phyloP scores from a whole-genome alignment of 2,113 vertebrate species.

The Austrofundulus limnaeus region DNA sequence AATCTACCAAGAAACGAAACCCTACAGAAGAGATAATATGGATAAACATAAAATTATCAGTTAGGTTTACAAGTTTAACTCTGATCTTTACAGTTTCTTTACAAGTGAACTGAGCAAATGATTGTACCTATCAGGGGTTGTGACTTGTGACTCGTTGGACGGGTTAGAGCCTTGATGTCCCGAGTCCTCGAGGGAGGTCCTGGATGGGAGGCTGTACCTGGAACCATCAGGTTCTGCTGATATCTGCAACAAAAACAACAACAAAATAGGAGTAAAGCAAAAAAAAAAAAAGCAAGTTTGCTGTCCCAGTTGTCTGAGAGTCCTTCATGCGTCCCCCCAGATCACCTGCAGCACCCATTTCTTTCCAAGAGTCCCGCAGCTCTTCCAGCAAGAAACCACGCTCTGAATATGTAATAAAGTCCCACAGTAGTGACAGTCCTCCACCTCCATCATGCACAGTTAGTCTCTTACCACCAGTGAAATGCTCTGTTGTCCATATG shows the following conservation, averaged over 20 bases:
- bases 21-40: conserved; percentile 46
- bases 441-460: conserved; percentile 49
- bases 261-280: not conserved
- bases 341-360: conserved; percentile 11
- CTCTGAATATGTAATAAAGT: not conserved
- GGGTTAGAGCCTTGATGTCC: not conserved
- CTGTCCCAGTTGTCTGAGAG: not conserved
- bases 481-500: conserved; percentile 7
- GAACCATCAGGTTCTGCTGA: conserved; percentile 58
- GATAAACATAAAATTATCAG: not conserved
- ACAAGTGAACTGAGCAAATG: not conserved
- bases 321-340: not conserved
- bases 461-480: conserved; percentile 10
- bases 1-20: conserved; percentile 66
- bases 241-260: conserved; percentile 27
- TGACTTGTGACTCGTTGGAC: conserved; percentile 60
- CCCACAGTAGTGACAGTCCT: not conserved
- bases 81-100: not conserved
- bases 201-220: conserved; percentile 66
- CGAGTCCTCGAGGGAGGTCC: conserved; percentile 51
- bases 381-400: conserved; percentile 38
- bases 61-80: not conserved
- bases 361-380: conserved; percentile 19
- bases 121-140: conserved; percentile 82
- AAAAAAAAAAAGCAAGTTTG: not conserved